phyloP scores from a whole-genome alignment of 2,797 vertebrate genomes.

The Pampus argenteus region DNA sequence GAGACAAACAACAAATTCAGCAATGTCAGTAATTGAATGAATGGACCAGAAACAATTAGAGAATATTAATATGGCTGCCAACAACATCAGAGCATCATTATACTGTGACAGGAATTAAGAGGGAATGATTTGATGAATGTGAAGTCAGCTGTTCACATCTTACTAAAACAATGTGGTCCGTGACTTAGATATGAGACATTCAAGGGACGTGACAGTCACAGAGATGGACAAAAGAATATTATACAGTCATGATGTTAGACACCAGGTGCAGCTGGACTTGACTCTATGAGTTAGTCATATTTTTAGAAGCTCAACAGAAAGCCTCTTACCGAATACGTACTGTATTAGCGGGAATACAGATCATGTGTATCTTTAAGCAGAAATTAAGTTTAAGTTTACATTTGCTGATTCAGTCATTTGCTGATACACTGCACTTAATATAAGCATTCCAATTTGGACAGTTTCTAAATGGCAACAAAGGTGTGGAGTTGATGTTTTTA shows the following conservation, averaged over 20 bases:
- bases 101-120: background rate
- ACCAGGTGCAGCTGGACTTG: no score
- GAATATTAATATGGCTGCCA: no score
- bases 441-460: slow-evolving; percentile 12
- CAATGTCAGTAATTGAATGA: no score
- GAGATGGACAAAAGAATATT: background rate
- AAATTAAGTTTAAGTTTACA: slow-evolving; percentile 38
- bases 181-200: background rate
- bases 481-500: slow-evolving; percentile 9
- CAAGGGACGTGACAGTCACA: background rate
- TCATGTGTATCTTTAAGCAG: background rate
- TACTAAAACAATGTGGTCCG: background rate
- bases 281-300: slow-evolving; percentile 9
- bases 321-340: background rate
- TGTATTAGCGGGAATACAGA: slow-evolving; percentile 28
- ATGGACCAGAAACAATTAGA: no score
- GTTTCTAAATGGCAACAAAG: slow-evolving; percentile 8
- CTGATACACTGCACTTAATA: slow-evolving; percentile 17
- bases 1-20: no score
- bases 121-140: background rate
- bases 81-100: no score
- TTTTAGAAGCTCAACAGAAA: background rate
- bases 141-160: background rate
- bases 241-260: background rate
- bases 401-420: slow-evolving; percentile 23